Conservation (phyloP, 1,140 invertebrate genomes). For the Harlomillsia oculata region DNA sequence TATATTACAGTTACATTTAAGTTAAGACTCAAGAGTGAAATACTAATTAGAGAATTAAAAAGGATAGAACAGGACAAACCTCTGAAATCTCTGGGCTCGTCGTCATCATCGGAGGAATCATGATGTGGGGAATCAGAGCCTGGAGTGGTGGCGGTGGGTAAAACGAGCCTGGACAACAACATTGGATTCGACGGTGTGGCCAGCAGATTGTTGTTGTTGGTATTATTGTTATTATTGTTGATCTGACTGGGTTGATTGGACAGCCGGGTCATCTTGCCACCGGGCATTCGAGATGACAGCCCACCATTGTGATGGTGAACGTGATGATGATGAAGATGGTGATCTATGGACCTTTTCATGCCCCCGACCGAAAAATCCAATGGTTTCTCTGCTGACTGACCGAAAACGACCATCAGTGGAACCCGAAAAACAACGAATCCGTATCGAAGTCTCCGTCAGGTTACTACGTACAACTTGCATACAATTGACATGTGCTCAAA, state of each 20-base stretch:
- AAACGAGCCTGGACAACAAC: slow-evolving; percentile 30
- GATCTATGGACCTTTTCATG: slow-evolving; percentile 36
- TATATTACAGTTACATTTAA: no score
- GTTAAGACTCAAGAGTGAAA: neutral
- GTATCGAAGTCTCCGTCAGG: no score
- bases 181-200: slow-evolving; percentile 25
- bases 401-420: slow-evolving; percentile 33
- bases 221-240: slow-evolving; percentile 9
- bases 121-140: slow-evolving; percentile 29
- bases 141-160: slow-evolving; percentile 15
- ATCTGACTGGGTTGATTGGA: slow-evolving; percentile 7
- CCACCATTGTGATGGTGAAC: slow-evolving; percentile 20
- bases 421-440: slow-evolving; percentile 4
- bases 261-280: slow-evolving; percentile 23
- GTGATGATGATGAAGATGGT: slow-evolving; percentile 25
- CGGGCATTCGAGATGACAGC: slow-evolving; percentile 16
- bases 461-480: no score
- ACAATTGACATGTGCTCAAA: no score
- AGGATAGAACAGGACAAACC: slow-evolving; percentile 19
- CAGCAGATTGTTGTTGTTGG: slow-evolving; percentile 10
- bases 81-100: slow-evolving; percentile 32
- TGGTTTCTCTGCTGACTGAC: slow-evolving; percentile 26
- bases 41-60: neutral
- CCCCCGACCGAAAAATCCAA: slow-evolving; percentile 34
- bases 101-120: slow-evolving; percentile 32